Percentiles rank a stretch among this genome's conserved stretches.
phyloP scores from a whole-genome alignment of 2,888 invertebrate genomes.

The Sphaerophoria taeniata region DNA sequence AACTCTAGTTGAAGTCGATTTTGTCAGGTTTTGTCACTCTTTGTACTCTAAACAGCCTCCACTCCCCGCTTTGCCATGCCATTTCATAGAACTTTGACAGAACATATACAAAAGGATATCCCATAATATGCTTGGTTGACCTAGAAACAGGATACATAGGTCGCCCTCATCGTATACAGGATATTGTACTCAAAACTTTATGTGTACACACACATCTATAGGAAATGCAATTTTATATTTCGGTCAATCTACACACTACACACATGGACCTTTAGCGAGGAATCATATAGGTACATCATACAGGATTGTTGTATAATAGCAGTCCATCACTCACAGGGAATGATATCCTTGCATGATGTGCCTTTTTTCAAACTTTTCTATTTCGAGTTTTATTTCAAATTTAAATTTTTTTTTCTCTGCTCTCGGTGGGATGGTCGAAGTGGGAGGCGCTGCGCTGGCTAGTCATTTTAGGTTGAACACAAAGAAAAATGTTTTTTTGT shows the following conservation, averaged over 20 bases:
- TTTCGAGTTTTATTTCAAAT: conserved; percentile 22
- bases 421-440: not conserved
- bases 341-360: conserved; percentile 54
- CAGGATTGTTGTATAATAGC: conserved; percentile 60
- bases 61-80: not conserved
- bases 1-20: no score
- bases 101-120: conserved; percentile 46
- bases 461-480: conserved; percentile 29
- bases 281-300: not conserved
- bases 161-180: conserved; percentile 60
- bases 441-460: not conserved
- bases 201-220: conserved; percentile 49
- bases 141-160: conserved; percentile 70
- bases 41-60: no score
- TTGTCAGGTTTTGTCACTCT: not conserved
- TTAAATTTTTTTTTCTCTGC: conserved; percentile 7
- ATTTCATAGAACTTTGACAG: not conserved
- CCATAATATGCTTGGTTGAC: conserved; percentile 68
- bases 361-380: conserved; percentile 2
- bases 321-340: conserved; percentile 67
- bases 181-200: conserved; percentile 71
- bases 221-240: conserved; percentile 65
- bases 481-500: conserved; percentile 23
- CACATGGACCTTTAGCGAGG: not conserved
- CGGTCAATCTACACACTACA: conserved; percentile 11